phyloP scores from a whole-genome alignment of 2,797 vertebrate genomes.

The Spondyliosoma cantharus region DNA sequence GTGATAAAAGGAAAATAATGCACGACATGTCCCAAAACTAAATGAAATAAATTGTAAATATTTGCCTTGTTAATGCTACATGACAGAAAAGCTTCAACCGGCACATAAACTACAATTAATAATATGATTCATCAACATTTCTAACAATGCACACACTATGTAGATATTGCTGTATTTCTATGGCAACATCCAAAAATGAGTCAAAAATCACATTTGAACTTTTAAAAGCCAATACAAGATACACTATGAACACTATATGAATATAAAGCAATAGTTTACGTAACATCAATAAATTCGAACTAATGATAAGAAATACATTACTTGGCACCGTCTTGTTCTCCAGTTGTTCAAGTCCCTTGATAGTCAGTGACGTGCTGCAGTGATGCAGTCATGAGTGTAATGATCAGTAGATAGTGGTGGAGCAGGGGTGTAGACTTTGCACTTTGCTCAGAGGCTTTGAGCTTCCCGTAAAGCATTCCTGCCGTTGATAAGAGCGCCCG shows the following conservation, averaged over 20 bases:
- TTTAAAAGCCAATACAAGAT: not conserved
- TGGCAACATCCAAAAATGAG: not conserved
- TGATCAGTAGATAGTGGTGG: slow-evolving; percentile 8
- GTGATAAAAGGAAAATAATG: not conserved
- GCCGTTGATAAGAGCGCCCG: slow-evolving; percentile 33
- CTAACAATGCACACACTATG: not conserved
- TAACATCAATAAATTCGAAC: not conserved
- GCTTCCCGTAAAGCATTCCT: slow-evolving; percentile 29
- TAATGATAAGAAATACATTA: slow-evolving; percentile 24
- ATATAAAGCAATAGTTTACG: not conserved
- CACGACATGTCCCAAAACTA: not conserved
- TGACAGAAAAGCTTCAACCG: not conserved
- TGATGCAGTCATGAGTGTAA: slow-evolving; percentile 26
- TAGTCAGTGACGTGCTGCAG: slow-evolving; percentile 3
- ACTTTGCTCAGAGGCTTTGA: slow-evolving; percentile 67
- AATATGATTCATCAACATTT: not conserved
- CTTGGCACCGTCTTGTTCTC: slow-evolving; percentile 27
- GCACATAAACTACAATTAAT: not conserved
- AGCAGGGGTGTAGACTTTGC: slow-evolving; percentile 57
- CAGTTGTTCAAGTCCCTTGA: slow-evolving; percentile 16
- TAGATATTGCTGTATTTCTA: not conserved
- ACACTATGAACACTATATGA: not conserved
- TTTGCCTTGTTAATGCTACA: not conserved
- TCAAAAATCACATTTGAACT: not conserved
- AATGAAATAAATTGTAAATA: not conserved